Evolutionary conservation across 1,140 invertebrate genomes (phyloP).

Genomic region (Oreohelix idahoensis): DNA sequence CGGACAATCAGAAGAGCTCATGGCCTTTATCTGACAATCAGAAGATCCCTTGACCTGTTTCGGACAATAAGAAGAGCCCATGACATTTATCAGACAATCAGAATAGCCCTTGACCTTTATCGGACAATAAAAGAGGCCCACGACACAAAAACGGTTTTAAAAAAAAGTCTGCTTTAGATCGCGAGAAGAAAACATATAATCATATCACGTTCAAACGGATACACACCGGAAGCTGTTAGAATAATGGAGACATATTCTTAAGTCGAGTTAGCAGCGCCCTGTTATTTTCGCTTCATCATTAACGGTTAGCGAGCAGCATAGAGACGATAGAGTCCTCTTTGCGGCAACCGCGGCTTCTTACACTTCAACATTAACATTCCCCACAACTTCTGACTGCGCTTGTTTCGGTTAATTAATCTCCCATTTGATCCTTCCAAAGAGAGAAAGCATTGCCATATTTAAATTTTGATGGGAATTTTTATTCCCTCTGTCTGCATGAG

Average conservation of each 20-base stretch:
- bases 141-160: too few species aligned
- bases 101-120: too few species aligned
- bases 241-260: not conserved
- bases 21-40: too few species aligned
- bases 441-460: not conserved
- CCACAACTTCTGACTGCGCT: not conserved
- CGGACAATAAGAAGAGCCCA: too few species aligned
- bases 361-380: too few species aligned
- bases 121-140: too few species aligned
- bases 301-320: not conserved
- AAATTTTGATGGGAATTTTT: not conserved
- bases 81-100: too few species aligned
- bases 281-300: not conserved
- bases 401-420: not conserved
- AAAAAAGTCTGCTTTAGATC: not conserved
- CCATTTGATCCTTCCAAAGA: not conserved
- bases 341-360: too few species aligned
- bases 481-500: not conserved
- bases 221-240: not conserved
- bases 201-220: not conserved
- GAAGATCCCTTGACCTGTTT: too few species aligned
- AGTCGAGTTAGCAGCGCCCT: not conserved
- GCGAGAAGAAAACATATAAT: not conserved
- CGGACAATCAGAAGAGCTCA: too few species aligned
- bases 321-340: not conserved